Percentiles rank a stretch among this genome's conserved stretches.
Conservation (phyloP, 2,113 vertebrate genomes). For the Microtus oregoni region DNA sequence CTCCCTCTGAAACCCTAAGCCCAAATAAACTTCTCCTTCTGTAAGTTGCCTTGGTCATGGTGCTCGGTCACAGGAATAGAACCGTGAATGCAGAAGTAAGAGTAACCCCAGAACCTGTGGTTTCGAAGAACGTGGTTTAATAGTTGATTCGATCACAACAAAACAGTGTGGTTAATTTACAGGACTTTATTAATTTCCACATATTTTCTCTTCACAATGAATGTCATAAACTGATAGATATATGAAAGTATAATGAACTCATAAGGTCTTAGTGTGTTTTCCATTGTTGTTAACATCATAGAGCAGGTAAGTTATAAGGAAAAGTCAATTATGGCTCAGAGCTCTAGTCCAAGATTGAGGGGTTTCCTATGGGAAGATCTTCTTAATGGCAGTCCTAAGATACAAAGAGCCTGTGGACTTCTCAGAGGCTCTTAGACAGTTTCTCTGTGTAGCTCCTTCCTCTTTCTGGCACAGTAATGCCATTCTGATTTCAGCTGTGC, state of each 20-base stretch:
- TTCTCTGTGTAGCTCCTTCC: neutral
- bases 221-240: neutral
- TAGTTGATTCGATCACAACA: too few species aligned
- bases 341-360: neutral
- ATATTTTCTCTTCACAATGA: neutral
- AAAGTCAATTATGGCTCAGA: neutral
- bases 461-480: neutral
- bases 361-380: neutral
- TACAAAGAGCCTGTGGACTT: neutral
- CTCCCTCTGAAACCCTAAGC: neutral
- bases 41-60: too few species aligned
- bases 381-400: neutral
- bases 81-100: neutral
- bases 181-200: neutral
- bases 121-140: too few species aligned
- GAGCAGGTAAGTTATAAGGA: neutral
- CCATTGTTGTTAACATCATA: neutral
- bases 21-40: neutral
- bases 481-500: neutral
- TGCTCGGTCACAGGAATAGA: neutral
- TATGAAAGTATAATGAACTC: slow-evolving; percentile 2
- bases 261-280: neutral
- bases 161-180: neutral
- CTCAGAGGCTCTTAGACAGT: neutral
- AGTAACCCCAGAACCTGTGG: neutral